Evolutionary conservation across 2,113 vertebrate species (phyloP), one percentile per base, ranked within the genome.

Genomic region (Xiphias gladius): DNA sequence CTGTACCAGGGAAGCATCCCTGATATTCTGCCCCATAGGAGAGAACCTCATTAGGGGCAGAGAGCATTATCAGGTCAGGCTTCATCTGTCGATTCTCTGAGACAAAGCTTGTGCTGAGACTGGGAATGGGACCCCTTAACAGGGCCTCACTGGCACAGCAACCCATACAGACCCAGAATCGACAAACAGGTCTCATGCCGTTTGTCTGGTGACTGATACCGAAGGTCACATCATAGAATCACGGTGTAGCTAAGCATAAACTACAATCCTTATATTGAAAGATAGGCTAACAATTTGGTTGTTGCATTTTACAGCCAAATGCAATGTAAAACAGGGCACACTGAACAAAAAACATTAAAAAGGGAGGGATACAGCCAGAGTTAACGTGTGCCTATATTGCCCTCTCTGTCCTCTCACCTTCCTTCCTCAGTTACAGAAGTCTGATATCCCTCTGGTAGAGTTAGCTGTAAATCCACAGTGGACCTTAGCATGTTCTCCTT

Each of bases 371-470:
- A 28, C 17, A 50, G 1, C 4, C 32, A 76, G 30, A 46, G 17
- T n/a, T 1, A 46, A 35, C 46, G 50, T 43, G 24, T 70, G 63
- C 22, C 30, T 78, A 64, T 79, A 48, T 62, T 22, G 14, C 11
- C 6, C 17, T 62, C 16, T 66, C 11, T 76, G 14, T 54, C 11
- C 2, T 71, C 95, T 95, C 85, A 98, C 97, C 97, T 97, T 72
- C 97, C 97, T 39, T 94, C 94, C 57, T 96, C 94, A 61, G 93
- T 95, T 41, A 91, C 85, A 65, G 87, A 94, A 52, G 95, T 95
- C 93, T 96, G 95, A 66, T 94, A 54, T 5, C 97, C 97, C 0
- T 86, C 88, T 69, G 97, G 98, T 8, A 98, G 91, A 48, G 95
- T 84, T 8, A 98, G 87, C 1, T 92, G 94, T 16, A 98, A 80